phyloP scores from a whole-genome alignment of 2,888 invertebrate species.

The Alloplasta piceator region DNA sequence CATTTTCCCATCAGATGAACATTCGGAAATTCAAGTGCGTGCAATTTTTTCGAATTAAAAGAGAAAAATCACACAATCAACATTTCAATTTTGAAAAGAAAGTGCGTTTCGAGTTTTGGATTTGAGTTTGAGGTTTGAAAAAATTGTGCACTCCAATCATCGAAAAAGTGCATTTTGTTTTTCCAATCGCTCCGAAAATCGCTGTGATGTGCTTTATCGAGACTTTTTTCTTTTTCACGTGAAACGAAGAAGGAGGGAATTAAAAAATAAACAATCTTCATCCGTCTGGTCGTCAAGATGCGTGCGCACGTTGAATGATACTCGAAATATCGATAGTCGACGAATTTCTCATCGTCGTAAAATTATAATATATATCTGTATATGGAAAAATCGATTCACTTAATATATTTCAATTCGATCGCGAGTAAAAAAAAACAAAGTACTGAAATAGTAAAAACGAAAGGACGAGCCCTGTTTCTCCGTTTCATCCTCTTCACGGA shows the following conservation, averaged over 20 bases:
- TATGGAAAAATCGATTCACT: slow-evolving; percentile 25
- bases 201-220: slow-evolving; percentile 77
- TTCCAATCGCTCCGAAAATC: slow-evolving; percentile 64
- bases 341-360: slow-evolving; percentile 14
- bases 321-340: slow-evolving; percentile 28
- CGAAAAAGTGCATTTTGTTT: slow-evolving; percentile 72
- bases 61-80: too few species aligned
- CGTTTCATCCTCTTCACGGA: slow-evolving; percentile 44
- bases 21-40: too few species aligned
- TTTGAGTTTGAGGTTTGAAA: too few species aligned
- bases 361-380: slow-evolving; percentile 25
- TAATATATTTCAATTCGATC: slow-evolving; percentile 53
- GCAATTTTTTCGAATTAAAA: too few species aligned
- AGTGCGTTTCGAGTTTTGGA: too few species aligned
- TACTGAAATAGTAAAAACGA: slow-evolving; percentile 4
- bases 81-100: slow-evolving; percentile 29
- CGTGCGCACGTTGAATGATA: slow-evolving; percentile 24
- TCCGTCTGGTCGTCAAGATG: slow-evolving; percentile 38
- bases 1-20: too few species aligned
- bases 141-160: too few species aligned
- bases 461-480: slow-evolving; percentile 27
- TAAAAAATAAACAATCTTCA: slow-evolving; percentile 35
- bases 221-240: slow-evolving; percentile 75
- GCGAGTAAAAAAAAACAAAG: slow-evolving; percentile 5
- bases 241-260: slow-evolving; percentile 37